Evolutionary conservation across 92 coral and sea anemone species (phyloP).

Genomic region (Muricea muricata): DNA sequence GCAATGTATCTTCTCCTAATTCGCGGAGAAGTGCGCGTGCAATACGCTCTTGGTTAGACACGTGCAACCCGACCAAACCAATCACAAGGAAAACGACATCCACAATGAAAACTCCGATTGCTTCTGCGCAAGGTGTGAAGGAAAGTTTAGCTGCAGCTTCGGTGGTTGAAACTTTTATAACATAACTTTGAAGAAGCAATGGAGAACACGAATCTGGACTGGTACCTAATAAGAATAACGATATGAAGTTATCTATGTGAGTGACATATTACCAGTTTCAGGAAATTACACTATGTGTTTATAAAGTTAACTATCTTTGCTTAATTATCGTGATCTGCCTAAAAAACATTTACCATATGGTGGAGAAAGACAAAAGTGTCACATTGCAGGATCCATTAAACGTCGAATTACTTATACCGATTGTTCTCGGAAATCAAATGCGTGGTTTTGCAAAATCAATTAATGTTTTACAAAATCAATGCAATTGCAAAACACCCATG

Average conservation of each 20-base stretch:
- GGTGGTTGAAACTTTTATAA: not conserved
- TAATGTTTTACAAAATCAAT: no score
- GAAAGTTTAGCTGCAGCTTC: not conserved
- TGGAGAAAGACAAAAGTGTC: no score
- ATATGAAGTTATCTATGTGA: not conserved
- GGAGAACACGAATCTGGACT: not conserved
- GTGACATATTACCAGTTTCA: not conserved
- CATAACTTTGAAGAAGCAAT: not conserved
- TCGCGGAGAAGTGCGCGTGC: not conserved
- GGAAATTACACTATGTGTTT: not conserved
- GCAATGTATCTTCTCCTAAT: slow-evolving; percentile 12
- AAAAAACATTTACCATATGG: no score
- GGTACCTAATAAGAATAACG: not conserved
- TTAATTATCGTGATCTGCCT: no score
- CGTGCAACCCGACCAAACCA: not conserved
- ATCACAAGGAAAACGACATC: not conserved
- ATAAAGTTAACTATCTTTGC: no score
- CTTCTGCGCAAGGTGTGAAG: not conserved
- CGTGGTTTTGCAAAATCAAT: no score
- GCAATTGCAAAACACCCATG: no score
- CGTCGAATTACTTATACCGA: no score
- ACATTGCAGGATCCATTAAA: no score
- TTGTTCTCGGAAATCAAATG: no score
- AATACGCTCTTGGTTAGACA: not conserved
- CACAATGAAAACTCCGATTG: not conserved